A percentile compares a stretch with the other conserved stretches of the same genome.
phyloP scores from a whole-genome alignment of 2,797 vertebrate species.

The Oreochromis grahami region DNA sequence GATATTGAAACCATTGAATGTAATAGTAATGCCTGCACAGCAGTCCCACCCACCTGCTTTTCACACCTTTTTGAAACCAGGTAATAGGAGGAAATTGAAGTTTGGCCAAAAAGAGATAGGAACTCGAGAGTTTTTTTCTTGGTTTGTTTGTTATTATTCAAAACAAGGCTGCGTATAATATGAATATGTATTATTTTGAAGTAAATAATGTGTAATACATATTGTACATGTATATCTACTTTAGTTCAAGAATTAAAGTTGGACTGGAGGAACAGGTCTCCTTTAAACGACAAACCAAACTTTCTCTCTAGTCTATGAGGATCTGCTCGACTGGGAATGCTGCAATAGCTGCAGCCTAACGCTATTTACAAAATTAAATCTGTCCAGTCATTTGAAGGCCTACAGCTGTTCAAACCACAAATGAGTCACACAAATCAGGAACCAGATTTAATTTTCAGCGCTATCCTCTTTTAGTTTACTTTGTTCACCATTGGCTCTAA shows the following conservation, averaged over 20 bases:
- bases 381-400: constrained; percentile 14
- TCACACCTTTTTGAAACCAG: neutral
- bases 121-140: neutral
- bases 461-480: neutral
- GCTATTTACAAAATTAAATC: neutral
- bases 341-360: neutral
- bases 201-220: neutral
- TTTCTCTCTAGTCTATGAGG: neutral
- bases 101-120: neutral
- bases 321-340: neutral
- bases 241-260: neutral
- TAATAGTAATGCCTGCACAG: neutral
- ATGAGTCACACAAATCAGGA: constrained; percentile 10
- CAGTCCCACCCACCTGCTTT: neutral
- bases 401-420: constrained; percentile 33
- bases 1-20: neutral
- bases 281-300: neutral
- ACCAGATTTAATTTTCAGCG: constrained; percentile 24
- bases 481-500: constrained; percentile 6
- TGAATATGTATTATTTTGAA: neutral
- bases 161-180: neutral
- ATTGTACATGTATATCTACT: neutral
- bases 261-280: neutral
- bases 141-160: neutral
- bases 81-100: neutral